Evolutionary conservation across 2,888 invertebrate genomes (phyloP).

Genomic region (Schizotus pectinicornis): DNA sequence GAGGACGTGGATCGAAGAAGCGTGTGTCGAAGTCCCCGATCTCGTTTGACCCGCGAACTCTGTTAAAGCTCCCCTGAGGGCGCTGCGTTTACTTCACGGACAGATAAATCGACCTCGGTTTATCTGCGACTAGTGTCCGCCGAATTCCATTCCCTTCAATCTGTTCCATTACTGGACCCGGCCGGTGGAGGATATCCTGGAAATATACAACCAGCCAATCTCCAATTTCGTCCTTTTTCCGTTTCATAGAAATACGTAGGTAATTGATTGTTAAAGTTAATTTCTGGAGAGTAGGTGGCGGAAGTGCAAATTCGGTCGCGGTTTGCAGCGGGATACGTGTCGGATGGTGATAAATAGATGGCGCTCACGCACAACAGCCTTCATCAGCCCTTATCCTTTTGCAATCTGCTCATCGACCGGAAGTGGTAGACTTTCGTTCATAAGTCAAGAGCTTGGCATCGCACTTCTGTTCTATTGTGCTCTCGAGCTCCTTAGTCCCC

Average conservation of each 20-base stretch:
- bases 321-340: too few relatives aligned
- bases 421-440: slow-evolving; percentile 17
- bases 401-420: slow-evolving; percentile 18
- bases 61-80: slow-evolving; percentile 22
- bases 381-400: slow-evolving; percentile 26
- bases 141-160: slow-evolving; percentile 6
- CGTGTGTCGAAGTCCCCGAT: slow-evolving; percentile 22
- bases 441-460: slow-evolving; percentile 20
- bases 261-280: too few relatives aligned
- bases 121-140: slow-evolving; percentile 11
- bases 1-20: not conserved
- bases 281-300: too few relatives aligned
- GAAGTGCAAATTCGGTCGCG: too few relatives aligned
- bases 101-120: slow-evolving; percentile 33
- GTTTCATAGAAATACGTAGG: too few relatives aligned
- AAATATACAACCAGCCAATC: too few relatives aligned
- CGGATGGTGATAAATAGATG: slow-evolving; percentile 9
- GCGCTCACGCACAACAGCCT: slow-evolving; percentile 25
- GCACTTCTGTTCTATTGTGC: slow-evolving; percentile 27
- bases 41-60: slow-evolving; percentile 28
- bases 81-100: slow-evolving; percentile 27
- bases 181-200: not conserved
- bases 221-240: too few relatives aligned
- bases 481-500: slow-evolving; percentile 23
- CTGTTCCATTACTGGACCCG: slow-evolving; percentile 1